Percentiles rank a stretch among this genome's conserved stretches.
These are phyloP conservation scores for Crematogaster levior DNA, from an alignment of 2,888 invertebrate species.

Conservation along the genomic window DNA sequence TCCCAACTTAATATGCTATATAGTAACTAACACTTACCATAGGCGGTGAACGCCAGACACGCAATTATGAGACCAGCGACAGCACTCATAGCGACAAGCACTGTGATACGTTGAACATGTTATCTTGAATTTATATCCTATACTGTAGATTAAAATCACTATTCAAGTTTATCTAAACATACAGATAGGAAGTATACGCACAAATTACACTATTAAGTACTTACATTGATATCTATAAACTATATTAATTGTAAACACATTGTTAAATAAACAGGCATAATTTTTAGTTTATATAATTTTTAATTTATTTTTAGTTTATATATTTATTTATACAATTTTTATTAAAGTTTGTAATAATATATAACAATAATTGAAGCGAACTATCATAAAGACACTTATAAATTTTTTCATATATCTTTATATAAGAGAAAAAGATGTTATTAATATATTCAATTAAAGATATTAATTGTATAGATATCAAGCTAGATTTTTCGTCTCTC, in stretches of 20 bases:
- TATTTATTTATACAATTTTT: neutral
- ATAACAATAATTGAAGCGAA: neutral
- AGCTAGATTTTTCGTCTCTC: neutral
- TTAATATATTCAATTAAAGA: neutral
- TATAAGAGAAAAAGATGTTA: neutral
- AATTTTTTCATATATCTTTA: neutral
- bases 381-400: neutral
- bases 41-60: neutral
- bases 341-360: conserved; percentile 1
- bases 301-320: no score
- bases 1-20: neutral
- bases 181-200: neutral
- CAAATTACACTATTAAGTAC: neutral
- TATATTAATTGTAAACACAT: neutral
- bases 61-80: conserved; percentile 15
- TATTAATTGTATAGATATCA: neutral
- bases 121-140: conserved; percentile 33
- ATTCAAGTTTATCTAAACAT: neutral
- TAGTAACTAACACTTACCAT: conserved; percentile 13
- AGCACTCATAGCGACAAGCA: conserved; percentile 24
- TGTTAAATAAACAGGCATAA: neutral
- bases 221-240: neutral
- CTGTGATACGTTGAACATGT: neutral
- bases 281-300: no score
- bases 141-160: neutral